These are phyloP conservation scores for Hylaea fasciaria DNA, from an alignment of 2,888 invertebrate species.

Conservation along the genomic window DNA sequence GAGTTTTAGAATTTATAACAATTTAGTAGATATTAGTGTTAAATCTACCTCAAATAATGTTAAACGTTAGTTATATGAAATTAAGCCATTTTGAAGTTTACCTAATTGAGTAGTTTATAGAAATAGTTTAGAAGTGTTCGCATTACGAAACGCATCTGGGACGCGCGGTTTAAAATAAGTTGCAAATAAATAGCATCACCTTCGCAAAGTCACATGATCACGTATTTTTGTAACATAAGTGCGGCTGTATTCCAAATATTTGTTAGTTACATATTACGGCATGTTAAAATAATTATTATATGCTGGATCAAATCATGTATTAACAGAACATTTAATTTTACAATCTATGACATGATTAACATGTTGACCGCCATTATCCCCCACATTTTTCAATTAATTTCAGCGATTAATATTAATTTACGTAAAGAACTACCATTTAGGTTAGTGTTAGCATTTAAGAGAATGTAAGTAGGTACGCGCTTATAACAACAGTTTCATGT, in stretches of 20 bases:
- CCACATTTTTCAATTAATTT: no score
- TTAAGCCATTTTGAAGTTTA: conserved; percentile 36
- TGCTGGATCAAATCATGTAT: no score
- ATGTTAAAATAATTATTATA: not conserved
- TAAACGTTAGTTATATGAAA: conserved; percentile 31
- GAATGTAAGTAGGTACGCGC: no score
- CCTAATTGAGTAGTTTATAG: conserved; percentile 28
- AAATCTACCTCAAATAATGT: conserved; percentile 45
- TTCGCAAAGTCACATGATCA: not conserved
- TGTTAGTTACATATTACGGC: not conserved
- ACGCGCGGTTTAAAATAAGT: not conserved
- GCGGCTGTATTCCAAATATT: conserved; percentile 26
- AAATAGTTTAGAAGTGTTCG: conserved; percentile 20
- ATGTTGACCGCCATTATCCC: no score
- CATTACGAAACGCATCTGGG: not conserved
- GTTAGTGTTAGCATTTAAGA: no score
- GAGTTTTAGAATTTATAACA: conserved; percentile 37
- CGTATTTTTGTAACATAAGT: conserved; percentile 10
- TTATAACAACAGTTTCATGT: no score
- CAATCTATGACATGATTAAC: no score
- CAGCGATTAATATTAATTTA: no score
- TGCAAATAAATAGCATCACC: no score
- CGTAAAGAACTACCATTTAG: no score
- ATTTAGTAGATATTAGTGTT: conserved; percentile 38
- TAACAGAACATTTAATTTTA: no score